These are phyloP conservation scores for Melanchra persicariae DNA, from an alignment of 2,888 invertebrate genomes.

Conservation along the genomic window DNA sequence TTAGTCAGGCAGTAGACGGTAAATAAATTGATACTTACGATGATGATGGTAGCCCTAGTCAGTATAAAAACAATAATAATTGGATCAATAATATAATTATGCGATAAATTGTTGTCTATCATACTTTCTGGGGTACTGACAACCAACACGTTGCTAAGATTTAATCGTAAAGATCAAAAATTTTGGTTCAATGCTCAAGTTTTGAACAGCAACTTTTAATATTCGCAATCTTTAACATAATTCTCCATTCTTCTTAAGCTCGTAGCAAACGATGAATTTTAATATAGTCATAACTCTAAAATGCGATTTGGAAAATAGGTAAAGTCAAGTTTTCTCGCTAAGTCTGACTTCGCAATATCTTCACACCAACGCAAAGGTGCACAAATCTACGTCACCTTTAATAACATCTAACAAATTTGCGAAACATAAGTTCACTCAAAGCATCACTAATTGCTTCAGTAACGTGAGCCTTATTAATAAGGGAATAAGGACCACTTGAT, in stretches of 20 bases:
- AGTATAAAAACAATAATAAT: neutral
- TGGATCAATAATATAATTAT: neutral
- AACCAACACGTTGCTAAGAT: neutral
- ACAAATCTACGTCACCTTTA: constrained; percentile 61
- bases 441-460: constrained; percentile 56
- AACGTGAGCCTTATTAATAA: constrained; percentile 65
- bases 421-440: constrained; percentile 64
- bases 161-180: neutral
- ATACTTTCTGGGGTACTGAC: neutral
- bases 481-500: constrained; percentile 57
- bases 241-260: constrained; percentile 42
- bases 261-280: constrained; percentile 51
- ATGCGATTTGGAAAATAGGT: constrained; percentile 57
- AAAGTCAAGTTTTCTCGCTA: constrained; percentile 43
- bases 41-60: neutral
- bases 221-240: constrained; percentile 19
- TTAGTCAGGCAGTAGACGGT: neutral
- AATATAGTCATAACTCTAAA: constrained; percentile 54
- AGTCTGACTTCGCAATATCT: constrained; percentile 37
- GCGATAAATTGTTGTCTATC: neutral
- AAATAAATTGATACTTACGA: neutral
- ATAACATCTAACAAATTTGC: constrained; percentile 65
- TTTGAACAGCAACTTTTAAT: constrained; percentile 6
- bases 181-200: constrained; percentile 8
- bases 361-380: constrained; percentile 36